A percentile compares a stretch with the other conserved stretches of the same genome.
Evolutionary conservation across 2,888 invertebrate genomes (phyloP).

Genomic region (Formica aserva): DNA sequence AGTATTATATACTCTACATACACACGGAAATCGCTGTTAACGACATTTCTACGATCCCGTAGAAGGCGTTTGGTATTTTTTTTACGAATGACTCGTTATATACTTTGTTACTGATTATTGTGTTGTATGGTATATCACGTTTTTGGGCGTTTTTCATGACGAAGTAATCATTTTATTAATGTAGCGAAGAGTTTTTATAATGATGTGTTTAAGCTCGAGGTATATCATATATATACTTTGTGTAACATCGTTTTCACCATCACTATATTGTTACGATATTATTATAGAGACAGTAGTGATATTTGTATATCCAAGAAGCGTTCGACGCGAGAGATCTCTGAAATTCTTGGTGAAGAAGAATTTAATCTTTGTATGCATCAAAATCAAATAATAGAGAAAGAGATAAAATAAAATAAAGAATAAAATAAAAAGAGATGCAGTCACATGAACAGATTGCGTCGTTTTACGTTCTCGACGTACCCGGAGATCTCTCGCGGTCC

Average conservation of each 20-base stretch:
- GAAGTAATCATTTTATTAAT: constrained; percentile 59
- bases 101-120: constrained; percentile 57
- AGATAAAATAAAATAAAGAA: background rate
- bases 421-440: background rate
- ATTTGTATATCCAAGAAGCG: constrained; percentile 53
- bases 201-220: constrained; percentile 72
- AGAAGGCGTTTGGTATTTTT: constrained; percentile 43
- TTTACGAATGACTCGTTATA: constrained; percentile 63
- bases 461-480: background rate
- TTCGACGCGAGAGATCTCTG: constrained; percentile 56
- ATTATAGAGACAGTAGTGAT: constrained; percentile 62
- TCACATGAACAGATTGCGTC: background rate
- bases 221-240: constrained; percentile 68
- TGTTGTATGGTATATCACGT: constrained; percentile 70
- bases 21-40: constrained; percentile 61
- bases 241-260: constrained; percentile 65
- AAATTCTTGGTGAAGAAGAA: background rate
- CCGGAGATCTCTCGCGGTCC: constrained; percentile 48
- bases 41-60: constrained; percentile 57
- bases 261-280: constrained; percentile 59
- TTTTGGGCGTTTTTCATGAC: constrained; percentile 61
- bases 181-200: constrained; percentile 68
- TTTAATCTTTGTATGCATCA: background rate
- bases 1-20: constrained; percentile 45
- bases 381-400: background rate